Base-by-base conservation (phyloP, 1,140 invertebrate genomes). In the Aphelinus atriplicis region DNA sequence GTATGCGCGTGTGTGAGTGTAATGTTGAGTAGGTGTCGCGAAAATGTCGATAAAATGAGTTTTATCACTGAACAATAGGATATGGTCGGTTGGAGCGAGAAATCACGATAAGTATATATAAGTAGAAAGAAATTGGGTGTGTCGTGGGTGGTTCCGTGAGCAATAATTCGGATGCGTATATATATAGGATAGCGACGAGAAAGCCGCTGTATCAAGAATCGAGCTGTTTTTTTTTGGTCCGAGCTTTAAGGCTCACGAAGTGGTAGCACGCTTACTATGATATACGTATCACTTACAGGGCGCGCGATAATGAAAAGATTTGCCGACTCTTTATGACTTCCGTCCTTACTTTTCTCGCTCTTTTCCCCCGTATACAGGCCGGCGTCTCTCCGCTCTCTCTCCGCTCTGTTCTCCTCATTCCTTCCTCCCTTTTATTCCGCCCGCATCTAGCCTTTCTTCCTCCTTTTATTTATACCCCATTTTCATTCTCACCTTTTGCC, bases 291-390 rank as follows among this genome's bases (percentile, higher is more conserved):
- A 87, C 85, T 87, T 86, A 87, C 79, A 79, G 79, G 78, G 79
- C 74, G 26, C 26, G 80, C 81, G 84, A 87, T 88, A 88, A 88
- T 88, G 86, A 88, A 87, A 87, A 88, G 86, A 88, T 88, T 87
- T 85, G 83, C 84, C 81, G 79, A 75, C 81, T 82, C 82, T 86
- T 87, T 86, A 86, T 83, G 84, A 84, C 83, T 85, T 84, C 81
- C 83, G 66, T 42, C 45, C 46, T 63, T 10, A n/a, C 65, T 57
- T 56, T 46, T 67, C 45, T 66, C 48, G 3, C n/a, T 56, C 51
- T 42, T 67, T 53, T 46, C 4, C 56, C 53, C 48, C 66, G n/a
- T 26, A 48, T 51, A 48, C 43, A 9, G 5, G 7, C 6, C n/a
- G 3, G 26, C 7, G 10, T 77, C 75, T 62, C 26, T 26, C 26